Evolutionary conservation across 2,113 vertebrate genomes (phyloP).

Genomic region (Phocoena phocoena): DNA sequence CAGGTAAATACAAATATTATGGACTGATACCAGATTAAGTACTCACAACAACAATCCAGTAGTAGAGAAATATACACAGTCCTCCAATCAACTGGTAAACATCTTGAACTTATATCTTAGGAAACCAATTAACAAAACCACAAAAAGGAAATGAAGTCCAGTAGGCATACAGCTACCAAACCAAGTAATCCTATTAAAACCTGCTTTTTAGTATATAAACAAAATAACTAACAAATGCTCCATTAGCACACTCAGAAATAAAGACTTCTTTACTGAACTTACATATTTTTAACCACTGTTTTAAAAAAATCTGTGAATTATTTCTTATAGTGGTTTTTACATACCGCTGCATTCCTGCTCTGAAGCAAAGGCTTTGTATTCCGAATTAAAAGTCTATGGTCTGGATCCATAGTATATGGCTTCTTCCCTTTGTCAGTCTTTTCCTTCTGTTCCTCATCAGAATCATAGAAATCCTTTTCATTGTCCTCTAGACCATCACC

Average conservation of each 20-base stretch:
- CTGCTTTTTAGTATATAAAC: not conserved
- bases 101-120: not conserved
- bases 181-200: not conserved
- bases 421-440: conserved; percentile 74
- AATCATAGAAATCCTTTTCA: conserved; percentile 93
- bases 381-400: conserved; percentile 93
- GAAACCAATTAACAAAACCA: not conserved
- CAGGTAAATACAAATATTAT: not conserved
- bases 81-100: not conserved
- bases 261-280: not conserved
- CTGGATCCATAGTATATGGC: conserved; percentile 94
- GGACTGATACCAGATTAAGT: not conserved
- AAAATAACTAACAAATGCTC: not conserved
- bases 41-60: not conserved
- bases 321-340: conserved; percentile 61
- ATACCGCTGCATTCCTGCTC: conserved; percentile 97
- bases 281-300: not conserved
- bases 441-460: conserved; percentile 90
- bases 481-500: conserved; percentile 86
- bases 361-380: conserved; percentile 98
- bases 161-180: not conserved
- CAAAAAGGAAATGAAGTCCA: not conserved
- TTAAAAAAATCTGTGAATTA: not conserved
- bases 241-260: not conserved
- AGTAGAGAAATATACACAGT: not conserved